Evolutionary conservation across 1,140 invertebrate genomes (phyloP).

Genomic region (Sinonovacula constricta): DNA sequence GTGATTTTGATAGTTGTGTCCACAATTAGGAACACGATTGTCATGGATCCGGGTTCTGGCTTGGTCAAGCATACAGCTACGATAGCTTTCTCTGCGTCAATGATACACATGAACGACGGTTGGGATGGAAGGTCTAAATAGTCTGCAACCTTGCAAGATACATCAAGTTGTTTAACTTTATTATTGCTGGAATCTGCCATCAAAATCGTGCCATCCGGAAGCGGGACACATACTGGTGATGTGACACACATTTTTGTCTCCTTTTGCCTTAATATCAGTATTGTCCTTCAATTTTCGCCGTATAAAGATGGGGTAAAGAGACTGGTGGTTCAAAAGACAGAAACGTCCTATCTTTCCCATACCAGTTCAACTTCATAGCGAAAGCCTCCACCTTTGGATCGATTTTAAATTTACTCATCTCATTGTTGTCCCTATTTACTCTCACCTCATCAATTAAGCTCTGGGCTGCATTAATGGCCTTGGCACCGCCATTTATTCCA

Average conservation of each 20-base stretch:
- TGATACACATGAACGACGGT: neutral
- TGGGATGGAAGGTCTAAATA: conserved; percentile 1
- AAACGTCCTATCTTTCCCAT: conserved; percentile 40
- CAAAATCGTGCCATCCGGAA: conserved; percentile 39
- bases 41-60: neutral
- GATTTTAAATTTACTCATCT: conserved; percentile 36
- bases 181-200: conserved; percentile 14
- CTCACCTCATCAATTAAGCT: neutral
- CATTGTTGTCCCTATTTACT: neutral
- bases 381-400: conserved; percentile 47
- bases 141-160: conserved; percentile 24
- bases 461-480: neutral
- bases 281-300: conserved; percentile 22
- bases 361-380: conserved; percentile 33
- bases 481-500: conserved; percentile 8
- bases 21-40: conserved; percentile 18
- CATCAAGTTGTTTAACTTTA: conserved; percentile 41
- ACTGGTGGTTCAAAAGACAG: conserved; percentile 39
- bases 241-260: conserved; percentile 29
- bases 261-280: conserved; percentile 30
- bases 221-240: conserved; percentile 20
- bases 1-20: neutral
- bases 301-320: conserved; percentile 33
- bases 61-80: neutral
- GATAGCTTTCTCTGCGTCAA: neutral